Evolutionary conservation across 2,888 invertebrate species (phyloP), one percentile per base, ranked within the genome.

Genomic region (Caenorhabditis plicata): DNA sequence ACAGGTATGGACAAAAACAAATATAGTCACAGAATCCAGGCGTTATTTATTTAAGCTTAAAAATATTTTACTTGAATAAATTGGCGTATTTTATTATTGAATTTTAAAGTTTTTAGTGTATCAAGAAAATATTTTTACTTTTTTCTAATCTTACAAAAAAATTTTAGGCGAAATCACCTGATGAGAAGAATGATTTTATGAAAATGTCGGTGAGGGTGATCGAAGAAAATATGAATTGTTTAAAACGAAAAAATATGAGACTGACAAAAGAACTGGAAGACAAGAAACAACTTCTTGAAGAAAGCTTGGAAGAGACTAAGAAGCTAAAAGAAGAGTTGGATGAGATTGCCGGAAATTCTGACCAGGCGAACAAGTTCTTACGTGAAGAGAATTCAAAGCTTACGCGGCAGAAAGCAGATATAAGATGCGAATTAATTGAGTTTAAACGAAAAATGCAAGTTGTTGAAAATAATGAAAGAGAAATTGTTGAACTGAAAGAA

Each of bases 301-400:
- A 11, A 8, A 40, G 36, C 20, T 39, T 49, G 13, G 48, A 45
- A 19, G 68, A 68, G 44, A 27, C 63, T 26, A 85, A 84, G 56
- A 86, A 85, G 61, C 84, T 93, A 60, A 86, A 87, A 57, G 85
- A 86, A 44, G 91, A 43, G 25, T 43, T 69, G 46, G 27, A 33
- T 4, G 52, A 25, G 8, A 23, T 45, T 15, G 53, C 55, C 41
- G 66, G 66, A 9, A 49, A 51, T 29, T 42, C 53, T 25, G 61
- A 66, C 11, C 35, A 47, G 26, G 49, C 64, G 5, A 50, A 44
- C 31, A 54, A 44, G 15, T 62, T 53, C 39, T 39, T 67, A 25
- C 44, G 53, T 11, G 40, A 40, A 3, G 40, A 46, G 29, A 38
- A 27, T 32, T 17, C 19, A 13, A 32, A 53, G 47, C 13, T 58